Conservation (phyloP, 2,888 invertebrate genomes). For the Polyploca ridens region DNA sequence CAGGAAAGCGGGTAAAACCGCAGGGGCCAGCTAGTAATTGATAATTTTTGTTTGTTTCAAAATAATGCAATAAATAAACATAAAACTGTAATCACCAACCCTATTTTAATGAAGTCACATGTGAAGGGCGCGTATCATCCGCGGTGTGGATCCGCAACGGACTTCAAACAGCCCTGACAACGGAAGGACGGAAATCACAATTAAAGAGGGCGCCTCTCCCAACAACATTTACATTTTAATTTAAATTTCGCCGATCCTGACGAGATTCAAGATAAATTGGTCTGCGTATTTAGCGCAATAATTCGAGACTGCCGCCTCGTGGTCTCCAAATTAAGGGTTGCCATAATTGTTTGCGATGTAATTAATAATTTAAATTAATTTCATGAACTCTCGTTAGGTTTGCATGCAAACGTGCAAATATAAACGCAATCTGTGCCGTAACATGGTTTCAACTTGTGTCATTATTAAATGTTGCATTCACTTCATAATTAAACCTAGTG, state of each 20-base stretch:
- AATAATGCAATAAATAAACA: not conserved
- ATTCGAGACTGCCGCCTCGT: conserved; percentile 68
- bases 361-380: conserved; percentile 76
- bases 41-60: too few species aligned
- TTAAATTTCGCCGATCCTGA: conserved; percentile 80
- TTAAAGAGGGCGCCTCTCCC: conserved; percentile 71
- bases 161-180: conserved; percentile 50
- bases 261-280: conserved; percentile 81
- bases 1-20: too few species aligned
- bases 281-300: conserved; percentile 77
- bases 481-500: not conserved
- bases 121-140: conserved; percentile 35
- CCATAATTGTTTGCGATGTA: conserved; percentile 76
- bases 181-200: conserved; percentile 70
- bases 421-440: conserved; percentile 34
- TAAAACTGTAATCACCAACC: not conserved
- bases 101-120: not conserved
- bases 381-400: conserved; percentile 48
- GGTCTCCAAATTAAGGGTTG: conserved; percentile 69
- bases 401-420: conserved; percentile 20
- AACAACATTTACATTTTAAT: conserved; percentile 83
- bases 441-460: conserved; percentile 32
- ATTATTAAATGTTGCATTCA: conserved; percentile 14
- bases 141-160: conserved; percentile 45
- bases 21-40: too few species aligned